Evolutionary conservation across 2,797 vertebrate genomes (phyloP).

Genomic region (Hydrolagus colliei): DNA sequence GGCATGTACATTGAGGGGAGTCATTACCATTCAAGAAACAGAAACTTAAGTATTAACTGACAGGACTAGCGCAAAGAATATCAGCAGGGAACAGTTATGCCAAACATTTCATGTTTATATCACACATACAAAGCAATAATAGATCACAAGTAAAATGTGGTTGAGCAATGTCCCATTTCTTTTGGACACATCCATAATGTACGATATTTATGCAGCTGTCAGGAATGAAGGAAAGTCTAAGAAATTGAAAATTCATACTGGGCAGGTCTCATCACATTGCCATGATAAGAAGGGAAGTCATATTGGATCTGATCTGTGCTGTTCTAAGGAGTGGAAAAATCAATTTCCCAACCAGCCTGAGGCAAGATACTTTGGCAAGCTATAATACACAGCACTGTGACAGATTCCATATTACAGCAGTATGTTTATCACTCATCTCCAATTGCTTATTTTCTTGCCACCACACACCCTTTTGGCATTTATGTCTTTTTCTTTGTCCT

Average conservation of each 20-base stretch:
- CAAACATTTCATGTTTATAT: background rate
- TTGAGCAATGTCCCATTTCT: background rate
- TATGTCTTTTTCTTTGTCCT: background rate
- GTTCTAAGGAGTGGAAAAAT: background rate
- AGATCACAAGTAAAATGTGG: background rate
- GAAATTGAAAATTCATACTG: background rate
- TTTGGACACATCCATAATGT: background rate
- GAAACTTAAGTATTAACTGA: no score
- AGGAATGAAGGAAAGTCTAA: background rate
- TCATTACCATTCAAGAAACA: no score
- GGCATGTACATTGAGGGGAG: no score
- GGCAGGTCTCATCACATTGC: background rate
- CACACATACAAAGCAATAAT: background rate
- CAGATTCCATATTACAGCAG: background rate
- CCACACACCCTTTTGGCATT: background rate
- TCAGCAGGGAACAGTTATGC: no score
- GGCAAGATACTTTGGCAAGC: background rate
- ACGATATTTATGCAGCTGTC: background rate
- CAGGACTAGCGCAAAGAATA: no score
- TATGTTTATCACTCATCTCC: background rate
- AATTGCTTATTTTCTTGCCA: background rate
- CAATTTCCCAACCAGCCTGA: background rate
- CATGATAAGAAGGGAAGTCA: background rate
- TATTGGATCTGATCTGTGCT: background rate
- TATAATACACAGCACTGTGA: background rate